Evolutionary conservation across 2,113 vertebrate species (phyloP), one percentile per base, ranked within the genome.

Genomic region (Stomatorhinus ivindoensis): DNA sequence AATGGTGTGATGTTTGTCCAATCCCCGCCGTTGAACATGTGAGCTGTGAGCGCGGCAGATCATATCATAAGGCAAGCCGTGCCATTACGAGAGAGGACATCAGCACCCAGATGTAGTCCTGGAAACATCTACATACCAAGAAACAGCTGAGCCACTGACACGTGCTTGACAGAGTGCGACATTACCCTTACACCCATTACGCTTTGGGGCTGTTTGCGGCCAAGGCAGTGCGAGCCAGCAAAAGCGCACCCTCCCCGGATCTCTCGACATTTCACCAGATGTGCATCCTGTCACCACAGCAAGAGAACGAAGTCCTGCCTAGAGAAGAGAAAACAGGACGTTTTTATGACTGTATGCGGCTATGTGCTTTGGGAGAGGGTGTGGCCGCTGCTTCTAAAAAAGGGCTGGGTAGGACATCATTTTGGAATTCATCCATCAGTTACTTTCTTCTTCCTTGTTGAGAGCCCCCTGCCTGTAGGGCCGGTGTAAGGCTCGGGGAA

Each of bases 261-360:
- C 88, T 27, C 47, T n/a, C 53, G 48, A 82, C 88, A 82, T 88
- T 82, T 88, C 88, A 82, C 61, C 88, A 88, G 88, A 88, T 88
- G 88, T 17, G n/a, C 61, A 35, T 27, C n/a, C n/a, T 50, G 69
- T 53, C 27, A 47, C 31, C 31, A 47, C 69, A n/a, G 80, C 19
- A 47, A 47, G 8, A 47, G 42, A 86, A 17, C 24, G 3, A 51
- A 84, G 80, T 84, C 24, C 46, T 31, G 31, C 24, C 21, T 86
- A 19, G 15, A 84, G 44, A n/a, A 84, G 46, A 27, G 83, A 48
- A 24, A 27, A 4, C 7, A 17, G 44, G 10, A 27, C 9, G n/a
- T 86, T 27, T 86, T 50, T 35, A 80, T 86, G 82, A 4, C 19
- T 44, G 82, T 0, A 87, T 91, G 90, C 84, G 90, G 87, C 87